Base-by-base conservation (phyloP, 2,888 invertebrate species). In the Ochropacha duplaris region DNA sequence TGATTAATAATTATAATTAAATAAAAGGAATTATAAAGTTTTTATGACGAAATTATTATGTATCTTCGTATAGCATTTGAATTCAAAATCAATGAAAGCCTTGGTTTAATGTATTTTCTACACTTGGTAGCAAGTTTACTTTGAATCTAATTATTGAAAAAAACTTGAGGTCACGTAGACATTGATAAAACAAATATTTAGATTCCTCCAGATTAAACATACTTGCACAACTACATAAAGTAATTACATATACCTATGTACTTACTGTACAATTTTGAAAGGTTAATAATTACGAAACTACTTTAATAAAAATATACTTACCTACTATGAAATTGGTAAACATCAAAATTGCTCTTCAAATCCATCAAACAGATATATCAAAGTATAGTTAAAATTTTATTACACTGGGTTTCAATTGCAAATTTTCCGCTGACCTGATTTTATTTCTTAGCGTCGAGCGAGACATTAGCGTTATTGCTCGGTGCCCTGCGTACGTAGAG, bases 391-490 rank as follows among this genome's bases (percentile, higher is more conserved):
- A 34, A 26, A 31, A 31, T 52, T 9, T 19, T n/a, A 9, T 19
- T 2, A 9, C 19, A 19, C 2, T 44, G 44, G 36, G 44, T 57
- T 51, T 58, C 55, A 50, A 49, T 54, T 85, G 84, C 83, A 82
- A 84, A 84, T 83, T 72, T 71, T 74, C 55, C 57, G 66, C 59
- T 78, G 83, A 81, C 85, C 85, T 68, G 81, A 72, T 75, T 31
- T 12, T 31, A 84, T 74, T 28, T 28, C 19, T 8, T 22, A 6
- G 16, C 28, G 28, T 6, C 31, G 5, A 24, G 12, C n/a, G n/a
- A n/a, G n/a, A 16, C 52, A 22, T 16, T 4, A 34, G 34, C 28
- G 28, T 9, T 11, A 12, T 31, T 31, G 12, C 31, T 31, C 12
- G 12, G 31, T 31, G 12, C 12, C 6, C 14, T 14, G 0, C 36